Percentiles rank a stretch among this genome's conserved stretches.
Evolutionary conservation across 2,888 invertebrate genomes (phyloP).

Genomic region (Amblyteles armatorius): DNA sequence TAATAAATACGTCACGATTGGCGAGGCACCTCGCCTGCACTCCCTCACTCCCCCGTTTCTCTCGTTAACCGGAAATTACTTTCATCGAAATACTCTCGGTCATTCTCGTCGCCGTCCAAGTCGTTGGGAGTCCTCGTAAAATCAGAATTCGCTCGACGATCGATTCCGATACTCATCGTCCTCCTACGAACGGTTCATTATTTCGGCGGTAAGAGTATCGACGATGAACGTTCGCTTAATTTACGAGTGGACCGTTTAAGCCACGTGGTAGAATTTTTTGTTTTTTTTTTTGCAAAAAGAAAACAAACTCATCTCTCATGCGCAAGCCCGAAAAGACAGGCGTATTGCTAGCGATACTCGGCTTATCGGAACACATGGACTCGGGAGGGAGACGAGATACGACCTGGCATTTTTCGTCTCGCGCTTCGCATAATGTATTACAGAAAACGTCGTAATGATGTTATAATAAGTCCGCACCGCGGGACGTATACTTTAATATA

Average conservation of each 20-base stretch:
- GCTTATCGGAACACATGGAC: slow-evolving; percentile 54
- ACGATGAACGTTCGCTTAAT: slow-evolving; percentile 52
- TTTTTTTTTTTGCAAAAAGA: slow-evolving; percentile 2
- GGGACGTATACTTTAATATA: slow-evolving; percentile 55
- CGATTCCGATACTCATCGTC: slow-evolving; percentile 56
- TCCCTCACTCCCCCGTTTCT: slow-evolving; percentile 13
- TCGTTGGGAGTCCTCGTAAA: slow-evolving; percentile 59
- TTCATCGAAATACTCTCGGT: slow-evolving; percentile 63
- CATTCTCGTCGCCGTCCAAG: slow-evolving; percentile 57
- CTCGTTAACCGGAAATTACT: slow-evolving; percentile 68
- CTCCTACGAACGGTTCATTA: slow-evolving; percentile 8
- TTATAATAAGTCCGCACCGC: slow-evolving; percentile 65
- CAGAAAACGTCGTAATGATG: slow-evolving; percentile 64
- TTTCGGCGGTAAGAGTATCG: slow-evolving; percentile 28
- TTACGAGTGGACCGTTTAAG: slow-evolving; percentile 41
- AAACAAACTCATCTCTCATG: slow-evolving; percentile 57
- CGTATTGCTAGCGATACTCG: slow-evolving; percentile 48
- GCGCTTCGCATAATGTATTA: slow-evolving; percentile 47
- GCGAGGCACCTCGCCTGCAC: slow-evolving; percentile 46
- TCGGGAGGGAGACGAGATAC: background rate
- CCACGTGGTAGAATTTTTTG: slow-evolving; percentile 15
- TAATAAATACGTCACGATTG: slow-evolving; percentile 68
- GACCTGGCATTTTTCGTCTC: slow-evolving; percentile 64
- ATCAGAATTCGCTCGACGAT: slow-evolving; percentile 61
- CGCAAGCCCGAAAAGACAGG: slow-evolving; percentile 33